Evolutionary conservation across 1,140 invertebrate genomes (phyloP), one percentile per base, ranked within the genome.

Genomic region (Brachionus asplanchnoidis): DNA sequence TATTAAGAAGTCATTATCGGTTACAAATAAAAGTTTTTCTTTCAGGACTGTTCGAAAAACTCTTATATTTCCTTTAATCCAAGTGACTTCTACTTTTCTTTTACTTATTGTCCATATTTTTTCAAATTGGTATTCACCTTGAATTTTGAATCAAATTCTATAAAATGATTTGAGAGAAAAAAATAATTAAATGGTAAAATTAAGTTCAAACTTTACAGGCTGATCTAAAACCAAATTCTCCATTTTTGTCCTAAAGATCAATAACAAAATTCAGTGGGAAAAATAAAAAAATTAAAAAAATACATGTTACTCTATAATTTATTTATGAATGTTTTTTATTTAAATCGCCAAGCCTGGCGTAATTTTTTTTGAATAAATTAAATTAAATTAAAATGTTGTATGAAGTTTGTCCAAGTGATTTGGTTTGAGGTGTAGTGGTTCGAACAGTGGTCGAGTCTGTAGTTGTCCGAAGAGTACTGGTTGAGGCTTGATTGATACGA

Each of bases 31-130:
- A 40, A 73, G 28, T 40, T 73, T 73, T 73, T 73, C 36, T 73
- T 73, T 73, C 11, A 17, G 14, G 28, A 73, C 36, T 40, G 36
- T 42, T 42, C 68, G 68, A 42, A 73, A 73, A 73, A 73, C 66
- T 73, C 68, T 73, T 20, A 42, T 73, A 40, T 73, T 40, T 42
- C 20, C 20, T 40, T 73, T 42, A 42, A 42, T 73, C 68, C 68
- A 73, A 40, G 68, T 73, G 66, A 68, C 32, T 36, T 73, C 32
- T 42, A 73, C 14, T 40, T 42, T 73, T 40, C 36, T 73, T 73
- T 73, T 73, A 73, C 36, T 73, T 73, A 73, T 73, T 40, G 36
- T 73, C 68, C 68, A 73, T 73, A 73, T 73, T 73, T 73, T 73
- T 73, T 40, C 28, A 73, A 40, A 73, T 42, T 73, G 28, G 36